These are phyloP conservation scores for Macrocentrus cingulum DNA, from an alignment of 1,140 invertebrate species.

Conservation along the genomic window DNA sequence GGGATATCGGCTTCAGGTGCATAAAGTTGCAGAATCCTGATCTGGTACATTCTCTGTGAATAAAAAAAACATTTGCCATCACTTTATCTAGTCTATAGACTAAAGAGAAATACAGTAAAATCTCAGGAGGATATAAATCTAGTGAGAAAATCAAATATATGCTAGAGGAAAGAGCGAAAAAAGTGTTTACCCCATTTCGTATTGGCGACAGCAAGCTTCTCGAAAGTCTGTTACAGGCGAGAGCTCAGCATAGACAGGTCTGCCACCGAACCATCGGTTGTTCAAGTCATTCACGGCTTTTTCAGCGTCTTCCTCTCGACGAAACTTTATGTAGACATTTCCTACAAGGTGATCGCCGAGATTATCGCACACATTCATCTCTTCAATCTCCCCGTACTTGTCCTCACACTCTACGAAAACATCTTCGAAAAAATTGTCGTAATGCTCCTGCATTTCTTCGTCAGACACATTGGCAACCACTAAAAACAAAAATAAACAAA, in stretches of 20 bases:
- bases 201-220: conserved; percentile 98
- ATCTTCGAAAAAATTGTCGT: conserved; percentile 99
- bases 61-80: conserved; percentile 4
- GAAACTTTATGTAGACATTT: conserved; percentile 98
- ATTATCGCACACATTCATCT: conserved; percentile 99
- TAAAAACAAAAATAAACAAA: conserved; percentile 44
- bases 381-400: conserved; percentile 99
- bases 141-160: no score
- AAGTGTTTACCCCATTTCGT: conserved; percentile 92
- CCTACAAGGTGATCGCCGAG: conserved; percentile 97
- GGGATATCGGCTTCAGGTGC: conserved; percentile 97
- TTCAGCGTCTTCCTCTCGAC: conserved; percentile 97
- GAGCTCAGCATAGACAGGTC: conserved; percentile 97
- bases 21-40: conserved; percentile 99
- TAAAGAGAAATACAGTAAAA: no score
- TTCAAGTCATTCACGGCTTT: conserved; percentile 95
- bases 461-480: conserved; percentile 90
- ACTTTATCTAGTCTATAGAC: no score
- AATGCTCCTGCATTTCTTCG: conserved; percentile 98
- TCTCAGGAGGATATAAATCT: no score
- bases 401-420: conserved; percentile 98
- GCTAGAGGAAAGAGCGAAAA: no score
- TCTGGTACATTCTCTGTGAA: conserved; percentile 84
- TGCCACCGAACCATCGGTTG: conserved; percentile 97
- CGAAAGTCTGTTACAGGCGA: conserved; percentile 98